These are phyloP conservation scores for Pygocentrus nattereri DNA, from an alignment of 2,797 vertebrate species.

Conservation along the genomic window DNA sequence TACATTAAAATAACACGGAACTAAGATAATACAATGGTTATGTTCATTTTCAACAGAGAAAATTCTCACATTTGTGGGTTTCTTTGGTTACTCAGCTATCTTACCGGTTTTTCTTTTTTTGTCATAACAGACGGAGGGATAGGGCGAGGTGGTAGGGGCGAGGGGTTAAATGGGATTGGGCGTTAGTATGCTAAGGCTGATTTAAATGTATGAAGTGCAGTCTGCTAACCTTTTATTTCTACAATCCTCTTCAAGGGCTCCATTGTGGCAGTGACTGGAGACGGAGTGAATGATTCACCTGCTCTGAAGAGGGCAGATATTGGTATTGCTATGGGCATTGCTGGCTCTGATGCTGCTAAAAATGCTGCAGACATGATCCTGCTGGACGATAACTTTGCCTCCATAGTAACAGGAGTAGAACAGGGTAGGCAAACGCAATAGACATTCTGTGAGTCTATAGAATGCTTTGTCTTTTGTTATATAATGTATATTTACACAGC, in stretches of 20 bases:
- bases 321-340: constrained; percentile 80
- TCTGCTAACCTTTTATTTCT: background rate
- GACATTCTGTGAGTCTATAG: background rate
- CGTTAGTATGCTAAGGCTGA: too few species aligned
- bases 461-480: background rate
- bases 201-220: background rate
- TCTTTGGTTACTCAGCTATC: too few species aligned
- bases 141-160: too few species aligned
- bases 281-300: constrained; percentile 80
- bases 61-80: too few species aligned
- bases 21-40: too few species aligned
- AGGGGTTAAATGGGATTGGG: too few species aligned
- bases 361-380: constrained; percentile 82
- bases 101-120: too few species aligned
- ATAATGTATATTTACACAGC: too few species aligned
- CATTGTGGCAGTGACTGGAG: constrained; percentile 80
- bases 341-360: constrained; percentile 79
- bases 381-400: constrained; percentile 81
- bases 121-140: too few species aligned
- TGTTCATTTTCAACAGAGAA: too few species aligned
- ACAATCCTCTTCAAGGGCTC: constrained; percentile 67
- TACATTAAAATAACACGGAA: too few species aligned
- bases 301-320: constrained; percentile 82
- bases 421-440: constrained; percentile 65
- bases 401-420: constrained; percentile 81